A percentile compares a stretch with the other conserved stretches of the same genome.
These are phyloP conservation scores for Daktulosphaira vitifoliae DNA, from an alignment of 1,140 invertebrate genomes.

Conservation along the genomic window DNA sequence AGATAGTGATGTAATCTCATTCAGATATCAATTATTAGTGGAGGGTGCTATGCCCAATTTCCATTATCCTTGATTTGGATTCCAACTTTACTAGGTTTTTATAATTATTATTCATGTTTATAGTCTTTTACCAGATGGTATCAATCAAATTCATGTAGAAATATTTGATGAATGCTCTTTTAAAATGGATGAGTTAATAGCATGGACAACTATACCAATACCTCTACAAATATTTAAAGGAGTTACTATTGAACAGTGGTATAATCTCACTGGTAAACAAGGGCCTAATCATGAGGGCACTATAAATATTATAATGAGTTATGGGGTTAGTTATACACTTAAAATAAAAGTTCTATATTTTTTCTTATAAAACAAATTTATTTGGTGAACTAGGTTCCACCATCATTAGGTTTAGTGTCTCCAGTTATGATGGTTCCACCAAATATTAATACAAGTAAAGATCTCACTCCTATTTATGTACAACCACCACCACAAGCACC, in stretches of 20 bases:
- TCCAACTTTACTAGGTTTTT: slow-evolving; percentile 20
- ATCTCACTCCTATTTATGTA: slow-evolving; percentile 45
- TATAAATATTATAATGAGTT: slow-evolving; percentile 67
- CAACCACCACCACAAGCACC: slow-evolving; percentile 44
- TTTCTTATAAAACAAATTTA: background rate
- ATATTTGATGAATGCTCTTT: slow-evolving; percentile 96
- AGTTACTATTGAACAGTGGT: slow-evolving; percentile 90
- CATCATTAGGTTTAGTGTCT: slow-evolving; percentile 36
- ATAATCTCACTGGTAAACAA: slow-evolving; percentile 79
- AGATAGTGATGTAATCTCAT: background rate
- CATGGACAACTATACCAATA: slow-evolving; percentile 80
- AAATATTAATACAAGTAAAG: slow-evolving; percentile 43
- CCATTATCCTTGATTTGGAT: slow-evolving; percentile 12
- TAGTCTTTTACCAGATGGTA: slow-evolving; percentile 76
- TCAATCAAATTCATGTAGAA: slow-evolving; percentile 81
- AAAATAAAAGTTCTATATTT: background rate
- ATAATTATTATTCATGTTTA: background rate
- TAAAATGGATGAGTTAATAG: slow-evolving; percentile 89
- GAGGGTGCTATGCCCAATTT: too few species aligned
- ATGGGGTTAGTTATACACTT: slow-evolving; percentile 54
- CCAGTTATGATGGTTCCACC: slow-evolving; percentile 58
- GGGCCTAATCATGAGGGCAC: slow-evolving; percentile 87
- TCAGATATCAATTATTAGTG: too few species aligned
- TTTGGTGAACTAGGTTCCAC: slow-evolving; percentile 40
- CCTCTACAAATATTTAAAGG: slow-evolving; percentile 72